Evolutionary conservation across 2,888 invertebrate genomes (phyloP).

Genomic region (Onthophagus sagittarius): DNA sequence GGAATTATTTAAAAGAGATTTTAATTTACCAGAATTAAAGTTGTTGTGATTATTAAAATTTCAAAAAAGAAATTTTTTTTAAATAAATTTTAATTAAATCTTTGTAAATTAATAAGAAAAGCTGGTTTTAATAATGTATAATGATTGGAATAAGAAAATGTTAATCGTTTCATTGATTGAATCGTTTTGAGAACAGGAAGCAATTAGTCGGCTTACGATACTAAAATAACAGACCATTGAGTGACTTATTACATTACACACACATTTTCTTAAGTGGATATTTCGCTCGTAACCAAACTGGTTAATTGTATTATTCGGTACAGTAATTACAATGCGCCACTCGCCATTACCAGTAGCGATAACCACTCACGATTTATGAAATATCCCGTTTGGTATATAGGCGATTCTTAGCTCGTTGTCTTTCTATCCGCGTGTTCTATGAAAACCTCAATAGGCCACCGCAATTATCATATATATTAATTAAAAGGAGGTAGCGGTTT

Average conservation of each 20-base stretch:
- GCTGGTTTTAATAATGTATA: too few species aligned
- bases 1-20: neutral
- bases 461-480: constrained; percentile 13
- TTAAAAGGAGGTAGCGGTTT: constrained; percentile 5
- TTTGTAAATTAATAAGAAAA: too few species aligned
- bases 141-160: neutral
- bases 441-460: neutral
- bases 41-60: neutral
- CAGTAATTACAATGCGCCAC: neutral
- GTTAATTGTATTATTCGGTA: neutral
- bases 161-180: neutral
- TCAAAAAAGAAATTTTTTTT: too few species aligned
- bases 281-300: neutral
- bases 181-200: neutral
- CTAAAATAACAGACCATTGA: neutral
- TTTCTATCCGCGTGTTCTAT: neutral
- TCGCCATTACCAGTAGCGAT: neutral
- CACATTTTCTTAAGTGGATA: neutral
- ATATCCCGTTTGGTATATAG: neutral
- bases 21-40: neutral
- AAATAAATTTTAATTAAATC: too few species aligned
- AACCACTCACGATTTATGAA: neutral
- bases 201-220: neutral
- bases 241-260: neutral
- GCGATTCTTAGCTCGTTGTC: neutral